Percentiles rank a stretch among this genome's conserved stretches.
Evolutionary conservation across 1,140 invertebrate genomes (phyloP).

Genomic region (Caenorhabditis briggsae): DNA sequence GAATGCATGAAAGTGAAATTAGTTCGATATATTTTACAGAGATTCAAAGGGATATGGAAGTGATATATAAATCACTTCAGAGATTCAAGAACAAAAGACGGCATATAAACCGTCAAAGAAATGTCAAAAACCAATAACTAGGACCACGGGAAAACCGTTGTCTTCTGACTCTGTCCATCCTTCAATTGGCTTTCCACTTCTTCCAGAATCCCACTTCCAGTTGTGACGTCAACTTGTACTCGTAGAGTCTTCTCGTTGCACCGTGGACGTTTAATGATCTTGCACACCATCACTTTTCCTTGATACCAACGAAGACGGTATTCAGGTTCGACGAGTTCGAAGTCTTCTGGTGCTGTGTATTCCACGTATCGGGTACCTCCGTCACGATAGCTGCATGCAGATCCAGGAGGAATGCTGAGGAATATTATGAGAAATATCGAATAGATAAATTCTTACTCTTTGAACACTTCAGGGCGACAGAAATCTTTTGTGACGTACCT

Average conservation of each 20-base stretch:
- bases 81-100: neutral
- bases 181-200: neutral
- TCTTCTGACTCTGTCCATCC: neutral
- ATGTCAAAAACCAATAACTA: neutral
- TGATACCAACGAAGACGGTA: slow-evolving; percentile 21
- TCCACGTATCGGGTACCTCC: neutral
- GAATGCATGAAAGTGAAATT: neutral
- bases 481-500: slow-evolving; percentile 2
- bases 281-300: neutral
- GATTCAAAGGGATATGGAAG: neutral
- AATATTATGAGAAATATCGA: neutral
- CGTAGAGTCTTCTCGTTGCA: slow-evolving; percentile 8
- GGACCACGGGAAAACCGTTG: neutral
- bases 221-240: neutral
- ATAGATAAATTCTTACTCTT: neutral
- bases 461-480: neutral
- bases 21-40: neutral
- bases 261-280: slow-evolving; percentile 1
- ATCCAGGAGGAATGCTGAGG: neutral
- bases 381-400: neutral
- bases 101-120: neutral
- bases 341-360: neutral
- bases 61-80: neutral
- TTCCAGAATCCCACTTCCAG: neutral
- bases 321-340: slow-evolving; percentile 31